These are phyloP conservation scores for Trichonephila clavata DNA, from an alignment of 1,140 invertebrate species.

Conservation along the genomic window DNA sequence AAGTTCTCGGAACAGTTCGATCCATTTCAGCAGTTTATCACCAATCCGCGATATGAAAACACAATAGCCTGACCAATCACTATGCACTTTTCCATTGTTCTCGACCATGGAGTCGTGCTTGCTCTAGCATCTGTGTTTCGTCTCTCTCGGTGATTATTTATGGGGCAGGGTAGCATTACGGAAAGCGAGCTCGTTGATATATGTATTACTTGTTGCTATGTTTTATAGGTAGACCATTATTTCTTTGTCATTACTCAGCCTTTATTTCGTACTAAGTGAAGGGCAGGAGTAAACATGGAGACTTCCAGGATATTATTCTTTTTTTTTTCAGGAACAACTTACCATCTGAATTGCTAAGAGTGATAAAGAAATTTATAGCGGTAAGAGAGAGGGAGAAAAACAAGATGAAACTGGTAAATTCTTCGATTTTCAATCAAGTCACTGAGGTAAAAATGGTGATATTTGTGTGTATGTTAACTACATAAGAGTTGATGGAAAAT, in stretches of 20 bases:
- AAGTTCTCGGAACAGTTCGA: background rate
- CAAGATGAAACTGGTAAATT: background rate
- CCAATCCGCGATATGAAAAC: slow-evolving; percentile 28
- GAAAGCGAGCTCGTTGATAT: background rate
- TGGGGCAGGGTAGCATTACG: slow-evolving; percentile 10
- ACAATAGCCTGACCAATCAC: slow-evolving; percentile 7
- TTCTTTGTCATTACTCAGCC: background rate
- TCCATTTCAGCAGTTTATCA: slow-evolving; percentile 24
- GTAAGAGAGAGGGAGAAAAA: background rate
- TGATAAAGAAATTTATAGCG: background rate
- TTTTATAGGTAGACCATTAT: slow-evolving; percentile 15
- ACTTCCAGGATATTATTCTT: background rate
- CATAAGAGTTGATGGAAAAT: too few relatives aligned
- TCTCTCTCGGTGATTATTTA: slow-evolving; percentile 6
- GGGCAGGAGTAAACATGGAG: background rate
- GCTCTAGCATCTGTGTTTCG: slow-evolving; percentile 19
- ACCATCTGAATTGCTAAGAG: background rate
- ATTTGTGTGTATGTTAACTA: too few relatives aligned
- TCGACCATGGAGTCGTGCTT: background rate
- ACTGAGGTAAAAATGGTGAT: too few relatives aligned
- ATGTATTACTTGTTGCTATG: slow-evolving; percentile 31
- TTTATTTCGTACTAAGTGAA: slow-evolving; percentile 21
- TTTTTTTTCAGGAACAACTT: background rate
- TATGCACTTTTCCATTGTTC: slow-evolving; percentile 17
- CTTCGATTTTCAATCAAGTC: background rate